These are phyloP conservation scores for Neosilurus hyrtlii DNA, from an alignment of 2,797 vertebrate genomes.

Conservation along the genomic window DNA sequence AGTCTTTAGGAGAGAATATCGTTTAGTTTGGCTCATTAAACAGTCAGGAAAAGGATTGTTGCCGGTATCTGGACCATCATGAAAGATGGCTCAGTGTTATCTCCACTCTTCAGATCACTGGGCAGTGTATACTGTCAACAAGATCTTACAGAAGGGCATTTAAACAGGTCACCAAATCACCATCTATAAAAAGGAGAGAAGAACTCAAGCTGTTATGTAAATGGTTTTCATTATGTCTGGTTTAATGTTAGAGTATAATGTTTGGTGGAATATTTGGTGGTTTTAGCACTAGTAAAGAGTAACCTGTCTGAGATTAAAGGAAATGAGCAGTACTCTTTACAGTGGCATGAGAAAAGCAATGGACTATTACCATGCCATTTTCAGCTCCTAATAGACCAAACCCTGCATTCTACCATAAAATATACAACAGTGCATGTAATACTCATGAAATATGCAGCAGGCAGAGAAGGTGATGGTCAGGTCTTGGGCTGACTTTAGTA, in stretches of 20 bases:
- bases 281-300: background rate
- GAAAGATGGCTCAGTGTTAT: slow-evolving; percentile 16
- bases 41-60: slow-evolving; percentile 1
- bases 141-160: slow-evolving; percentile 9
- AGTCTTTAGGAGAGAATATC: slow-evolving; percentile 9
- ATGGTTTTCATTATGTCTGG: background rate
- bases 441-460: slow-evolving; percentile 59
- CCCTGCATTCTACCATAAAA: slow-evolving; percentile 49
- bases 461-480: slow-evolving; percentile 47
- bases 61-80: slow-evolving; percentile 23
- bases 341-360: background rate
- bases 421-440: slow-evolving; percentile 57
- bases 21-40: slow-evolving; percentile 28
- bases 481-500: slow-evolving; percentile 46
- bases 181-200: background rate
- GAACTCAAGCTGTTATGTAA: background rate
- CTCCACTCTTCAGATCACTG: slow-evolving; percentile 23
- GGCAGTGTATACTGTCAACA: background rate
- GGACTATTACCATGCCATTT: slow-evolving; percentile 27
- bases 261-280: background rate
- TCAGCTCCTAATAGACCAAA: slow-evolving; percentile 6
- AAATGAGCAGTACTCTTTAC: background rate
- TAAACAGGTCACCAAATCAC: background rate
- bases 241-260: background rate
- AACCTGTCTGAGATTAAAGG: background rate